Percentiles rank a stretch among this genome's conserved stretches.
Conservation (phyloP, 1,140 invertebrate genomes). For the Cecropterus lyciades region DNA sequence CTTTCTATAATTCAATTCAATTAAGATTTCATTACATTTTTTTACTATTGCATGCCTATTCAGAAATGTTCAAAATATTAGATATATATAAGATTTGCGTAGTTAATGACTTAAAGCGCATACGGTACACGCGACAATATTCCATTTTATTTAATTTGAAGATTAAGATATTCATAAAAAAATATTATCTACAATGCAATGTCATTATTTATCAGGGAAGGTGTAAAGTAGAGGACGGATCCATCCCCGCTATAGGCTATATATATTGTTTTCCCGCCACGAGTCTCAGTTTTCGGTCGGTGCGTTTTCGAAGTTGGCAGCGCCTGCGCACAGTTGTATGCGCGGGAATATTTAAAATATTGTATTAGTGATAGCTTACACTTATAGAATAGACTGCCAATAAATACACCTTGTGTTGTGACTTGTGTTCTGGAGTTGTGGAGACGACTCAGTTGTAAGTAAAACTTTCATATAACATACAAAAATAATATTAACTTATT, state of each 20-base stretch:
- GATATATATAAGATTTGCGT: too few relatives aligned
- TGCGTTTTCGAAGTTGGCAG: constrained; percentile 19
- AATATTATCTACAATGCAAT: not conserved
- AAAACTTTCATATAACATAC: not conserved
- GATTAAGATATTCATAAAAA: not conserved
- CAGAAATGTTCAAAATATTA: too few relatives aligned
- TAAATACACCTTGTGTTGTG: constrained; percentile 10
- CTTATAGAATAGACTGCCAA: not conserved
- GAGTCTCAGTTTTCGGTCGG: constrained; percentile 29
- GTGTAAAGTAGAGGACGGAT: constrained; percentile 21
- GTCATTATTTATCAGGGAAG: constrained; percentile 15
- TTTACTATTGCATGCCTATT: too few relatives aligned
- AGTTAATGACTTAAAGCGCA: too few relatives aligned
- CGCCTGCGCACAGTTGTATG: constrained; percentile 16
- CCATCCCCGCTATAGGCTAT: constrained; percentile 32
- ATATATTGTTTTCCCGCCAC: constrained; percentile 33
- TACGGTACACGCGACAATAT: not conserved
- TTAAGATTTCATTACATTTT: too few relatives aligned
- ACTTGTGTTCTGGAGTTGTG: constrained; percentile 4
- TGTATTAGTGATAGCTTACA: constrained; percentile 9
- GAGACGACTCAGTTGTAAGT: not conserved
- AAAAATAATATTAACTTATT: too few relatives aligned
- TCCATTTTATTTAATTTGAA: not conserved
- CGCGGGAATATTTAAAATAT: constrained; percentile 25
- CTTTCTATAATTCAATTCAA: too few relatives aligned